Percentiles rank a stretch among this genome's conserved stretches.
phyloP scores from a whole-genome alignment of 30 jellyfish, hydroid and myxozoan species.

The Catostylus mosaicus region DNA sequence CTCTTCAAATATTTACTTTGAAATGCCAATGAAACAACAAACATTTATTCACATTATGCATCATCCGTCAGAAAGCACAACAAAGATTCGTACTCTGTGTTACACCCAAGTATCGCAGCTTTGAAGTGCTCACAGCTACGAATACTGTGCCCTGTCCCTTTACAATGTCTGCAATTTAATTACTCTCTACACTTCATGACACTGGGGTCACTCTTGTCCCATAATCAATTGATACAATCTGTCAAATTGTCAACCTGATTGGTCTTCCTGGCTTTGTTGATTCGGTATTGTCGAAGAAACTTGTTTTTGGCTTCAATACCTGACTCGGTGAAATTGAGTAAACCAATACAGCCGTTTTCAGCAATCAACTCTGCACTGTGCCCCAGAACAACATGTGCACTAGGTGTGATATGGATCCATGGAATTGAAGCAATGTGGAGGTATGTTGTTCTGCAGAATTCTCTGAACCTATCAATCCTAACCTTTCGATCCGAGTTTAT shows the following conservation, averaged over 20 bases:
- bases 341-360: slow-evolving; percentile 11
- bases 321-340: slow-evolving; percentile 13
- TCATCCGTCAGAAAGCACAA: no score
- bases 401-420: slow-evolving; percentile 38
- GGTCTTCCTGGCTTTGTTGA: neutral
- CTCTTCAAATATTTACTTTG: no score
- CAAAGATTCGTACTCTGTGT: no score
- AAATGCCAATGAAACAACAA: no score
- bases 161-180: neutral
- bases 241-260: neutral
- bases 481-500: neutral
- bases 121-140: neutral
- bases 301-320: slow-evolving; percentile 28
- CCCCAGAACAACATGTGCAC: slow-evolving; percentile 28
- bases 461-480: neutral
- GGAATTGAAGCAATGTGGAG: slow-evolving; percentile 11
- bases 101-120: neutral
- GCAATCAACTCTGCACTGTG: slow-evolving; percentile 26
- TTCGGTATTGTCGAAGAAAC: neutral
- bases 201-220: slow-evolving; percentile 8
- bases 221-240: neutral
- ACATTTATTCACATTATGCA: no score
- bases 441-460: neutral
- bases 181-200: neutral
- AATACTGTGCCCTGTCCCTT: neutral